phyloP scores from a whole-genome alignment of 1,140 invertebrate species.

The Brachionus angularis region DNA sequence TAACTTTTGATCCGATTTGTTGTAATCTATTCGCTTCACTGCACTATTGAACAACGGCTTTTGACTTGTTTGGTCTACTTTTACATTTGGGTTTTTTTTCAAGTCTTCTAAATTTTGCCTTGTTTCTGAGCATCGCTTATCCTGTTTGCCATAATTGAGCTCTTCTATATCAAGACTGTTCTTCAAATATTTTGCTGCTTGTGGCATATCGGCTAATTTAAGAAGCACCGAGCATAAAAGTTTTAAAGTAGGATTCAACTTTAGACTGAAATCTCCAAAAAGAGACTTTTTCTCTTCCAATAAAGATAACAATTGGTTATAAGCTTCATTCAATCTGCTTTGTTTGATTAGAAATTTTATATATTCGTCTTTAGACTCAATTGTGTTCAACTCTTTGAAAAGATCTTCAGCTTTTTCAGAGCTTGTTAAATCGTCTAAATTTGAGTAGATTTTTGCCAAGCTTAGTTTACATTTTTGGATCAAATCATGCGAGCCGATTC shows the following conservation, averaged over 20 bases:
- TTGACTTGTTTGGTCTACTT: too few relatives aligned
- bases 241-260: not conserved
- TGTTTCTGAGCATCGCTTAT: not conserved
- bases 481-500: not conserved
- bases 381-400: constrained; percentile 1
- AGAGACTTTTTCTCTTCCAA: constrained; percentile 1
- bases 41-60: too few relatives aligned
- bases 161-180: constrained; percentile 27
- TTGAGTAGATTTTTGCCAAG: not conserved
- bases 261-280: constrained; percentile 23
- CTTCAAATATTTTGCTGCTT: not conserved
- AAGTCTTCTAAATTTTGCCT: constrained; percentile 3
- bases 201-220: not conserved
- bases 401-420: not conserved
- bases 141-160: constrained; percentile 8
- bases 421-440: constrained; percentile 4
- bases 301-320: not conserved
- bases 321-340: not conserved
- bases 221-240: not conserved
- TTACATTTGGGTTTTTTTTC: not conserved
- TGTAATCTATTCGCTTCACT: too few relatives aligned
- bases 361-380: not conserved
- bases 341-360: constrained; percentile 20
- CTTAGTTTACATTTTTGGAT: not conserved
- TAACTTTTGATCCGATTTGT: too few relatives aligned